Evolutionary conservation across 2,113 vertebrate species (phyloP).

Genomic region (Myanophis thanlyinensis): DNA sequence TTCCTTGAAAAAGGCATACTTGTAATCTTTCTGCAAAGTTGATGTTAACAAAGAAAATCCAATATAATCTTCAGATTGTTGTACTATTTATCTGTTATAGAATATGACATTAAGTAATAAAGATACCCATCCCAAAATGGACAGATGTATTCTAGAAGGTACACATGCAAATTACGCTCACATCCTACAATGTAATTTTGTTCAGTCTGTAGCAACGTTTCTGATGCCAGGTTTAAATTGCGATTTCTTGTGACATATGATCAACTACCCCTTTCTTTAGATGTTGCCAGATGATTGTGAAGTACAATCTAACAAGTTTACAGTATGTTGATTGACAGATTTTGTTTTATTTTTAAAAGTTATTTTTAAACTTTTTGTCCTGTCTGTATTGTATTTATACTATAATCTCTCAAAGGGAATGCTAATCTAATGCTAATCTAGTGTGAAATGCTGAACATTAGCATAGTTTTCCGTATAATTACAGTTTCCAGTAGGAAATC

Average conservation of each 20-base stretch:
- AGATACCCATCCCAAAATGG: not conserved
- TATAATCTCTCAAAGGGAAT: not conserved
- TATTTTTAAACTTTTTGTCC: not conserved
- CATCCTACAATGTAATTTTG: not conserved
- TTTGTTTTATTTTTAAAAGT: not conserved
- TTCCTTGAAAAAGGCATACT: not conserved
- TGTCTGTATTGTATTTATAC: not conserved
- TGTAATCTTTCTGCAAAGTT: not conserved
- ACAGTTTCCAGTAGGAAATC: not conserved
- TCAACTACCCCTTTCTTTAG: not conserved
- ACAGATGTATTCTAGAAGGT: not conserved
- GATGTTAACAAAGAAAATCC: not conserved
- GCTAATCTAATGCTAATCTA: not conserved
- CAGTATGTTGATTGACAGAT: not conserved
- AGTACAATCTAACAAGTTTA: not conserved
- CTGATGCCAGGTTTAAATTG: not conserved
- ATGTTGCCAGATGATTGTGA: not conserved
- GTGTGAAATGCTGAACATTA: not conserved
- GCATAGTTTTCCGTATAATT: not conserved
- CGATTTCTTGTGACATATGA: not conserved
- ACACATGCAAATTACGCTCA: not conserved
- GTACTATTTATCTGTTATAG: not conserved
- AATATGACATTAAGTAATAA: not conserved
- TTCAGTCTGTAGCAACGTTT: not conserved
- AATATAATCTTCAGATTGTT: not conserved